These are phyloP conservation scores for Uromys caudimaculatus DNA, from an alignment of 2,797 vertebrate genomes.

Conservation along the genomic window DNA sequence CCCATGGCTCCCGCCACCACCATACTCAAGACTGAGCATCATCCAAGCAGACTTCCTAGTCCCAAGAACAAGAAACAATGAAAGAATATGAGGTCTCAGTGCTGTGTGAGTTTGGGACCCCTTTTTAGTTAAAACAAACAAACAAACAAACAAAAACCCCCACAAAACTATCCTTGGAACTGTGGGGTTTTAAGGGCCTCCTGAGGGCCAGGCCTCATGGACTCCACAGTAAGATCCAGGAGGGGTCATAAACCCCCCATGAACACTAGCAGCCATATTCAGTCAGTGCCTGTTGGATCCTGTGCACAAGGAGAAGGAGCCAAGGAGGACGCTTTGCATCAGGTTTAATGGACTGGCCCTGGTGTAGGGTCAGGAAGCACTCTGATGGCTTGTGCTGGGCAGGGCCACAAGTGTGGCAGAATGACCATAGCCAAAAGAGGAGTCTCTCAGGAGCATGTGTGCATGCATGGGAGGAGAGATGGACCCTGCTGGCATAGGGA, in stretches of 20 bases:
- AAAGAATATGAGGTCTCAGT: accelerated
- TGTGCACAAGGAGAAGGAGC: background rate
- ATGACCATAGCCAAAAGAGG: accelerated
- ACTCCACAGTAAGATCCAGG: background rate
- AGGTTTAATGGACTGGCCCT: too few relatives aligned
- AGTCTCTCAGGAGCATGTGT: accelerated
- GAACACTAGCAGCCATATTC: background rate
- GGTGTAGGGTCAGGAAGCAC: background rate
- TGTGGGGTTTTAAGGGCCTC: background rate
- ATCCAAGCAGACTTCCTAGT: accelerated
- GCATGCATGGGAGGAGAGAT: accelerated
- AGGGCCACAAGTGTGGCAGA: background rate
- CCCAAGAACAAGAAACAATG: background rate
- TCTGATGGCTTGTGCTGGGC: background rate
- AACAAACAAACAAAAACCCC: too few relatives aligned
- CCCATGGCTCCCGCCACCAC: background rate
- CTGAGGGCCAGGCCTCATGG: background rate
- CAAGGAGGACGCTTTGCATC: accelerated
- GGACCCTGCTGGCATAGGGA: too few relatives aligned
- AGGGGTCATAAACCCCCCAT: background rate
- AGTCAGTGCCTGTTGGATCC: too few relatives aligned
- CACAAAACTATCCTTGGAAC: background rate
- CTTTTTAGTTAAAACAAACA: background rate
- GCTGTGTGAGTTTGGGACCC: too few relatives aligned
- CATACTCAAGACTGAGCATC: background rate